These are phyloP conservation scores for Podarcis lilfordi DNA, from an alignment of 2,797 vertebrate species.

Conservation along the genomic window DNA sequence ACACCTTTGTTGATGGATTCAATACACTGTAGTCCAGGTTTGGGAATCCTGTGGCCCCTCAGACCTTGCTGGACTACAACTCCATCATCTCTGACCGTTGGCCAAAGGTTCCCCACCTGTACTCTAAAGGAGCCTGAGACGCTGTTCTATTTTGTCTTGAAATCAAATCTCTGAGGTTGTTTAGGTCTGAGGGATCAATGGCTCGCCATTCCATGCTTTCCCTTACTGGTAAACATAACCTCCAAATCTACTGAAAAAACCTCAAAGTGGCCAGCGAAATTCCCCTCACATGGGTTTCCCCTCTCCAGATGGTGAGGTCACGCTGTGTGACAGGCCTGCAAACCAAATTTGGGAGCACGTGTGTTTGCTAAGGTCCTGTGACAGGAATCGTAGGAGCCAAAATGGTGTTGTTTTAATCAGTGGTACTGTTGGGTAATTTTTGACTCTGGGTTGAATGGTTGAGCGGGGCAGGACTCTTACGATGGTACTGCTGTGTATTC, in stretches of 20 bases:
- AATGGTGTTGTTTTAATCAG: neutral
- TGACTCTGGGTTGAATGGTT: neutral
- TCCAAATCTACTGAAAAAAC: neutral
- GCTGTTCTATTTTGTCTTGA: too few species aligned
- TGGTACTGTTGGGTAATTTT: neutral
- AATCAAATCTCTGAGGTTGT: too few species aligned
- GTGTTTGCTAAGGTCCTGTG: neutral
- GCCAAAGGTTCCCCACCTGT: too few species aligned
- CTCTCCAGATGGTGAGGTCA: neutral
- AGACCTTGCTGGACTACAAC: too few species aligned
- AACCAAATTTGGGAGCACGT: neutral
- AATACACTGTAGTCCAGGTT: too few species aligned
- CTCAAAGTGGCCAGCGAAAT: neutral
- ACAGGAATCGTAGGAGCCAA: neutral
- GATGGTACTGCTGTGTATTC: neutral
- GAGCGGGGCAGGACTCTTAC: too few species aligned
- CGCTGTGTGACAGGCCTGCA: neutral
- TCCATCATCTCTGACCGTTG: too few species aligned
- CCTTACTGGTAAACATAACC: neutral
- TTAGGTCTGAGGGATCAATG: neutral
- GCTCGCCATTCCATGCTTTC: neutral
- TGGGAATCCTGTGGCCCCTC: too few species aligned
- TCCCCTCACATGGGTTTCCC: constrained; percentile 16
- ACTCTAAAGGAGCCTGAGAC: too few species aligned
- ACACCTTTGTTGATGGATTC: neutral